These are phyloP conservation scores for Drosophila melanogaster DNA, from an alignment of 1,140 invertebrate genomes.

Conservation along the genomic window DNA sequence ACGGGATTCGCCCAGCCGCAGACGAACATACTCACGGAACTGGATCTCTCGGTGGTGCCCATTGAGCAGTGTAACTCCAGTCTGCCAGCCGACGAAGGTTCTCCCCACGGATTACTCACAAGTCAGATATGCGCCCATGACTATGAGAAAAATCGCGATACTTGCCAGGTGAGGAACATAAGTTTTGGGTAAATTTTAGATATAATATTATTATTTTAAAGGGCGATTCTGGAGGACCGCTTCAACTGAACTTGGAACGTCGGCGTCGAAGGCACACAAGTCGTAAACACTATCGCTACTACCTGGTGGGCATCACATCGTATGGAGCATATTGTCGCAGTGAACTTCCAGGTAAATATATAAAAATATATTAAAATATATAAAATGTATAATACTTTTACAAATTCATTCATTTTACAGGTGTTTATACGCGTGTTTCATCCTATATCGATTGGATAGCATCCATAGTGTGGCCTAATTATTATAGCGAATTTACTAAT, in stretches of 20 bases:
- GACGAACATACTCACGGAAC: constrained; percentile 63
- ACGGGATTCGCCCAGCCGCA: constrained; percentile 59
- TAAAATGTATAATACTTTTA: background rate
- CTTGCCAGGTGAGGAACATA: constrained; percentile 56
- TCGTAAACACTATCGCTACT: constrained; percentile 48
- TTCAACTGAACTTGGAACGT: constrained; percentile 70
- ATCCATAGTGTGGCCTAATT: constrained; percentile 78
- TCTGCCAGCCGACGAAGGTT: constrained; percentile 43
- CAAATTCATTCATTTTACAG: constrained; percentile 13
- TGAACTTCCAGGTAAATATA: constrained; percentile 60
- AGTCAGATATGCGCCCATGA: constrained; percentile 67
- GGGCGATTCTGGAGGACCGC: constrained; percentile 68
- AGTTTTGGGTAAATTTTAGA: background rate
- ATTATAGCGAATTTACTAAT: constrained; percentile 44
- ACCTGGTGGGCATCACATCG: constrained; percentile 77
- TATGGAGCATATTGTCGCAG: constrained; percentile 77
- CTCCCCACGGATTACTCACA: constrained; percentile 47
- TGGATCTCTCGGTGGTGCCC: constrained; percentile 57
- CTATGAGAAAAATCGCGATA: constrained; percentile 62
- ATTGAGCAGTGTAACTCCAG: constrained; percentile 44
- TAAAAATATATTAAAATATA: too few species aligned
- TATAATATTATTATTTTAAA: background rate
- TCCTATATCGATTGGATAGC: constrained; percentile 85
- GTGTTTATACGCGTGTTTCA: constrained; percentile 85
- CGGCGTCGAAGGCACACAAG: constrained; percentile 43